Conservation (phyloP, 2,888 invertebrate genomes). For the Helobdella robusta region DNA sequence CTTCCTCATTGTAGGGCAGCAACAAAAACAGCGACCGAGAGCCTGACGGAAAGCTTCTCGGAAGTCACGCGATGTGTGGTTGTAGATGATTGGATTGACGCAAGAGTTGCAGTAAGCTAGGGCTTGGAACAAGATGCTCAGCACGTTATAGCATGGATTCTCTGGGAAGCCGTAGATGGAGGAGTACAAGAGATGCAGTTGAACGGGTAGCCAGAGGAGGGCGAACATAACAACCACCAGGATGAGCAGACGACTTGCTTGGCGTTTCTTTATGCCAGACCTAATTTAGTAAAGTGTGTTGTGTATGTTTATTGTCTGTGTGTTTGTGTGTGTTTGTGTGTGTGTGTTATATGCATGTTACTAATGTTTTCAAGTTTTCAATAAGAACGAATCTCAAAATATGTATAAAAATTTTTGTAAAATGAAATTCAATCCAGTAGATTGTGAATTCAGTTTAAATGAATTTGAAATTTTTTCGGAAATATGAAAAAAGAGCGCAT, state of each 20-base stretch:
- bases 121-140: constrained; percentile 33
- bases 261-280: constrained; percentile 24
- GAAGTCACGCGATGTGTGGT: constrained; percentile 36
- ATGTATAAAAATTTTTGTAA: too few relatives aligned
- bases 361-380: too few relatives aligned
- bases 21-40: constrained; percentile 21
- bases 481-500: too few relatives aligned
- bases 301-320: too few relatives aligned
- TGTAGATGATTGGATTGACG: constrained; percentile 37
- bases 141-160: constrained; percentile 27
- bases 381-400: too few relatives aligned
- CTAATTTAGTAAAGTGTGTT: neutral
- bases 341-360: too few relatives aligned
- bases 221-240: constrained; percentile 28
- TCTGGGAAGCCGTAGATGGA: constrained; percentile 22
- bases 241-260: constrained; percentile 25
- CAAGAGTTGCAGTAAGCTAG: constrained; percentile 37
- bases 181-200: constrained; percentile 25
- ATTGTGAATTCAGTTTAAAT: too few relatives aligned
- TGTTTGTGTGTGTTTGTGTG: too few relatives aligned
- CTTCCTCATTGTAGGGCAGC: constrained; percentile 7
- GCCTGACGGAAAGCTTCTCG: constrained; percentile 34
- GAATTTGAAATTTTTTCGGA: too few relatives aligned
- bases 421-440: too few relatives aligned
- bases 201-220: constrained; percentile 29